A percentile compares a stretch with the other conserved stretches of the same genome.
Conservation (phyloP, 1,140 invertebrate genomes). For the Pseudobourletiella spinata region DNA sequence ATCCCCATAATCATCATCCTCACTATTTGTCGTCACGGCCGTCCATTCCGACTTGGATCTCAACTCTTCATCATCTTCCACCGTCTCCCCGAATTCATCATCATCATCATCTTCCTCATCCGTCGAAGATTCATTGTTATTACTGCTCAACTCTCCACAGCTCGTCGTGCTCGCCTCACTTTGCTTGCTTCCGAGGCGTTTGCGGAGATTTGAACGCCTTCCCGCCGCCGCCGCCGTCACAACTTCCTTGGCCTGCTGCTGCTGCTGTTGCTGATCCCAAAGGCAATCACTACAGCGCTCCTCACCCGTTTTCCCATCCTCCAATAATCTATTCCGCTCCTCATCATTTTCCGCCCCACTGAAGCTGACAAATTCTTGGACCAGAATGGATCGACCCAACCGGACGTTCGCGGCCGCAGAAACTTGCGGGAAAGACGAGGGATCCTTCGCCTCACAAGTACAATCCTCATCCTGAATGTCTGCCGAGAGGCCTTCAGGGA, state of each 20-base stretch:
- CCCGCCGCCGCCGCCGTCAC: neutral
- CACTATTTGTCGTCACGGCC: slow-evolving; percentile 43
- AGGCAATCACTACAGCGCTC: too few species aligned
- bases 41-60: slow-evolving; percentile 46
- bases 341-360: neutral
- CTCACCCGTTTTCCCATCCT: neutral
- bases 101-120: slow-evolving; percentile 21
- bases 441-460: neutral
- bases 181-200: slow-evolving; percentile 29
- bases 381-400: neutral
- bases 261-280: neutral
- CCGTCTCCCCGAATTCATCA: slow-evolving; percentile 10
- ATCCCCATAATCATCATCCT: slow-evolving; percentile 36
- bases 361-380: neutral
- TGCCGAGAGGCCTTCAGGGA: slow-evolving; percentile 7
- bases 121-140: slow-evolving; percentile 22
- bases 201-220: slow-evolving; percentile 19
- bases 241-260: neutral
- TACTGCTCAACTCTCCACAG: slow-evolving; percentile 30
- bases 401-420: neutral
- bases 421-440: neutral
- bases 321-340: neutral
- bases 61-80: slow-evolving; percentile 35
- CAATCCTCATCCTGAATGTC: neutral
- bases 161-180: slow-evolving; percentile 29